These are phyloP conservation scores for Oxytorus armatus DNA, from an alignment of 2,888 invertebrate species.

Conservation along the genomic window DNA sequence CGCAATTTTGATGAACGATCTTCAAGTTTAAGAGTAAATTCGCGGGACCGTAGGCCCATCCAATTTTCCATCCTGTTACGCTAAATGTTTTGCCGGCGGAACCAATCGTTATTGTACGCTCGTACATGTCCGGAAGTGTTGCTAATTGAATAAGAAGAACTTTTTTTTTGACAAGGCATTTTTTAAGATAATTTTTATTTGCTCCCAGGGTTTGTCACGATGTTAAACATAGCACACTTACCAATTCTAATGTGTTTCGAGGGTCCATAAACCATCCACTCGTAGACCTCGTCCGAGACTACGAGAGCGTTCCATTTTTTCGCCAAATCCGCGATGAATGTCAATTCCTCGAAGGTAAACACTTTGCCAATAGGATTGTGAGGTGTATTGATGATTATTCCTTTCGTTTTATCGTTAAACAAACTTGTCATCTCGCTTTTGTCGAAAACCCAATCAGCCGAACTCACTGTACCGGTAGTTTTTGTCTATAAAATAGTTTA, in stretches of 20 bases:
- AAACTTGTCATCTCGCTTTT: constrained; percentile 91
- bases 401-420: constrained; percentile 96
- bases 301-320: constrained; percentile 96
- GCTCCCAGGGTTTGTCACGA: not conserved
- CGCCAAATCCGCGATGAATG: constrained; percentile 93
- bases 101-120: constrained; percentile 97
- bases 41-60: constrained; percentile 97
- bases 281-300: constrained; percentile 98
- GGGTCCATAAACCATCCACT: constrained; percentile 96
- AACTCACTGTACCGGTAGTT: constrained; percentile 86
- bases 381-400: constrained; percentile 98
- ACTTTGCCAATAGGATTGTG: constrained; percentile 99
- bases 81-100: constrained; percentile 99
- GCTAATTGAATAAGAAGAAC: no score
- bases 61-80: constrained; percentile 98
- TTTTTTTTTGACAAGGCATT: no score
- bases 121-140: constrained; percentile 98
- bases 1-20: constrained; percentile 96
- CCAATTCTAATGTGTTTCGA: constrained; percentile 96
- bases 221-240: constrained; percentile 78
- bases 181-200: not conserved
- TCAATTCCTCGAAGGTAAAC: constrained; percentile 89
- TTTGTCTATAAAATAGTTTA: constrained; percentile 81
- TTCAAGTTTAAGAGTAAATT: constrained; percentile 92
- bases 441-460: constrained; percentile 96